Conservation (phyloP, 2,888 invertebrate genomes). For the Minunthozetes semirufus region DNA sequence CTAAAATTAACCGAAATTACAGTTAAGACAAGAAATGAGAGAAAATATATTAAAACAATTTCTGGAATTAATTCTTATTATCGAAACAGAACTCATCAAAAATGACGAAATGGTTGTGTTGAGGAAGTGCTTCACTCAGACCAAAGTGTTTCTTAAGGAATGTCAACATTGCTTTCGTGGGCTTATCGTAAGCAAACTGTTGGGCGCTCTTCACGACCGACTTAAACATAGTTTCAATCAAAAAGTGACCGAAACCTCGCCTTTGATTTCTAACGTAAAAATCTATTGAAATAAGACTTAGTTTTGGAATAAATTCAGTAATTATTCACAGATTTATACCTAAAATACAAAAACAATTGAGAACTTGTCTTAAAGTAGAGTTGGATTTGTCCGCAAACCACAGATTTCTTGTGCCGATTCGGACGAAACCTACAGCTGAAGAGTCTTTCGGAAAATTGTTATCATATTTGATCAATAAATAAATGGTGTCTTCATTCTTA, state of each 20-base stretch:
- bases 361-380: conserved; percentile 19
- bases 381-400: conserved; percentile 26
- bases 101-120: conserved; percentile 38
- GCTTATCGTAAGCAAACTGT: conserved; percentile 36
- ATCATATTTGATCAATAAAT: conserved; percentile 19
- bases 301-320: background rate
- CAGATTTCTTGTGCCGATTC: conserved; percentile 33
- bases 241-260: conserved; percentile 31
- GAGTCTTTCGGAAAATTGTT: background rate
- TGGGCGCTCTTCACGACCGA: background rate
- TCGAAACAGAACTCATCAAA: conserved; percentile 27
- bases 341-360: conserved; percentile 35
- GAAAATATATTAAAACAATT: background rate
- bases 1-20: too few relatives aligned
- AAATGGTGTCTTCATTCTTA: conserved; percentile 22
- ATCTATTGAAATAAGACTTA: conserved; percentile 20
- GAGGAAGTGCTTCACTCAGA: conserved; percentile 29
- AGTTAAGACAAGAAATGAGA: background rate
- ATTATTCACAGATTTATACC: conserved; percentile 9
- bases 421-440: conserved; percentile 31
- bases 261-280: conserved; percentile 34
- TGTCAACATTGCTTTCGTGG: conserved; percentile 35
- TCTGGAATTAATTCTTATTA: background rate
- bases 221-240: conserved; percentile 14
- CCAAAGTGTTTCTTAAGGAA: conserved; percentile 35